Base-by-base conservation (phyloP, 2,113 vertebrate genomes). In the Egretta garzetta region DNA sequence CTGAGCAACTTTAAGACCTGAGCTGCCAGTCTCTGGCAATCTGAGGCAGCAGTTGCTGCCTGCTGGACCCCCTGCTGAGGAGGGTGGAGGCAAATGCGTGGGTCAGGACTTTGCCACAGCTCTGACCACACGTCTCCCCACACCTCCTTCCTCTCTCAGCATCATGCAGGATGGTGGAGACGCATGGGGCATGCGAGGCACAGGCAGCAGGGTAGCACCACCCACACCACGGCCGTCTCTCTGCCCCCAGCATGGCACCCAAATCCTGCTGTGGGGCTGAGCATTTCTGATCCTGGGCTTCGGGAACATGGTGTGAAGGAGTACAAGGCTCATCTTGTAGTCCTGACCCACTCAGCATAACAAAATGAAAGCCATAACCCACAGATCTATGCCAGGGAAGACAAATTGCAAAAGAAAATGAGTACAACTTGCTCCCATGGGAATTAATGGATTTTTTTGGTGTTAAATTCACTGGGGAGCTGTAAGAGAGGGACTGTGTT, bases 141-240 rank as follows among this genome's bases (percentile, higher is more conserved):
- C 45, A 9, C 33, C 23, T 12, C 33, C 13, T 75, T 74, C 67
- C 41, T 39, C 37, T 37, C 56, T 33, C 20, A 20, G 47, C 50
- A 53, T 21, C 12, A 2, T 1, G 3, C 10, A 28, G n/a, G 24
- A 26, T 6, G 47, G 27, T 24, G 58, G 24, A 5, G 56, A 43
- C 15, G 52, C 37, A 41, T 2, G 0, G 49, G 28, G 41, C 35
- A 14, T 12, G 9, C 18, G 15, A 53, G 41, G 19, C 4, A 2
- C 37, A n/a, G 80, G 52, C 2, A 4, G 35, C 60, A 37, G 9
- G 28, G n/a, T 14, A 56, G 66, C 58, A 35, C 49, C n/a, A 7
- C 22, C 22, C 19, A 10, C 8, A 1, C 21, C 39, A 37, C 0
- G 2, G 45, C 20, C 58, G 18, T 9, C 22, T 14, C n/a, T 75